phyloP scores from a whole-genome alignment of 1,140 invertebrate genomes.

The Drosophila pseudoobscura region DNA sequence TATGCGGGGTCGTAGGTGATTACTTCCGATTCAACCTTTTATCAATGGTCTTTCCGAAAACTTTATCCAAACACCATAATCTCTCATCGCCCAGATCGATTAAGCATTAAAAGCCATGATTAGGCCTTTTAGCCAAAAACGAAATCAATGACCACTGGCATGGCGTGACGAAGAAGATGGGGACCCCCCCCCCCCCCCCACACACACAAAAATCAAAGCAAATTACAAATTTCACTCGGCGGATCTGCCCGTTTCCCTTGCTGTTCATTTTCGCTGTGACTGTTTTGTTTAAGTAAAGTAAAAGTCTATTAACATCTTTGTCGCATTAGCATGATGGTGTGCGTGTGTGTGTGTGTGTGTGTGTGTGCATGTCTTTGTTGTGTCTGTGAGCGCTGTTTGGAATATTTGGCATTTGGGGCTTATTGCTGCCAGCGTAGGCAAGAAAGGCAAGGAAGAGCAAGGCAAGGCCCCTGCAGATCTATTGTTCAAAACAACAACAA shows the following conservation, averaged over 20 bases:
- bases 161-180: background rate
- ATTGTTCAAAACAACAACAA: too few species aligned
- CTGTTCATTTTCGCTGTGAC: constrained; percentile 43
- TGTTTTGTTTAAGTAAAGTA: constrained; percentile 78
- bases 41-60: too few species aligned
- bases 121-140: constrained; percentile 21
- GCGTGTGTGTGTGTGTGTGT: constrained; percentile 14
- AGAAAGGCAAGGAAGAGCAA: too few species aligned
- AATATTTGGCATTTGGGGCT: constrained; percentile 39
- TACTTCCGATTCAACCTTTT: too few species aligned
- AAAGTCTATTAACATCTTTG: constrained; percentile 82
- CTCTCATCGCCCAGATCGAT: too few species aligned
- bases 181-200: background rate
- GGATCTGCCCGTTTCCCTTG: constrained; percentile 12
- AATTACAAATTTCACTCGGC: constrained; percentile 64
- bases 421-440: constrained; percentile 17
- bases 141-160: constrained; percentile 29
- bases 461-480: too few species aligned
- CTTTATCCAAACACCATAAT: background rate
- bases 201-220: constrained; percentile 13
- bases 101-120: too few species aligned
- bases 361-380: constrained; percentile 32
- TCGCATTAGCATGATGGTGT: constrained; percentile 63
- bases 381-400: too few species aligned
- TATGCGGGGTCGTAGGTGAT: too few species aligned